Percentiles rank a stretch among this genome's conserved stretches.
Conservation (phyloP, 2,888 invertebrate genomes). For the Lacanobia oleracea region DNA sequence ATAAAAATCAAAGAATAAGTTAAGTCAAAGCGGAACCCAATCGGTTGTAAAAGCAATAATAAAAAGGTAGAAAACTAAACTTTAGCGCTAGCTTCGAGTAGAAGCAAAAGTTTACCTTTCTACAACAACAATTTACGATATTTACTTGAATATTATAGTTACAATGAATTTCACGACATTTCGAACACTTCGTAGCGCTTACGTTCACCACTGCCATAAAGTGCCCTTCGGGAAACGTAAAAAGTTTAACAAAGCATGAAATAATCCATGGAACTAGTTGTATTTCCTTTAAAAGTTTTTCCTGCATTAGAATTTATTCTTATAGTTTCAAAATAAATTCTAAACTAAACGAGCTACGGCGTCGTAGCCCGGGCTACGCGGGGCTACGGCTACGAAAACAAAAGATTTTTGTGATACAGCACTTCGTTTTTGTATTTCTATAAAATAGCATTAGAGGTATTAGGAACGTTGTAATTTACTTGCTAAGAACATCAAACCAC, state of each 20-base stretch:
- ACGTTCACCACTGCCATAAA: constrained; percentile 30
- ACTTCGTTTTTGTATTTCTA: constrained; percentile 1
- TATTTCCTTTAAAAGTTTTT: constrained; percentile 35
- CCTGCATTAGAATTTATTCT: constrained; percentile 26
- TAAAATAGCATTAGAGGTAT: constrained; percentile 19
- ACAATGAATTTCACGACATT: constrained; percentile 43
- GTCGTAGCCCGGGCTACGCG: constrained; percentile 26
- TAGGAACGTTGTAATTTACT: constrained; percentile 7
- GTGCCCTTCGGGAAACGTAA: constrained; percentile 37
- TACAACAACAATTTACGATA: constrained; percentile 36
- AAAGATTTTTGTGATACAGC: constrained; percentile 1
- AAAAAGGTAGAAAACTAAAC: constrained; percentile 30
- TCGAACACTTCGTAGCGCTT: constrained; percentile 29
- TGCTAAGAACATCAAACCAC: constrained; percentile 43
- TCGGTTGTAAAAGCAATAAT: constrained; percentile 14
- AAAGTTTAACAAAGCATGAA: constrained; percentile 53
- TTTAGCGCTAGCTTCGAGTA: constrained; percentile 1
- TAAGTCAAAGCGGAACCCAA: constrained; percentile 8
- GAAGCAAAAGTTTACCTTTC: constrained; percentile 33
- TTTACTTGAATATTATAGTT: constrained; percentile 38
- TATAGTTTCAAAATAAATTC: constrained; percentile 33
- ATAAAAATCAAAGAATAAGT: constrained; percentile 19
- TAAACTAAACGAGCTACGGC: constrained; percentile 37
- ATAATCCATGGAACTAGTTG: constrained; percentile 49
- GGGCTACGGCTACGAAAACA: constrained; percentile 11